Conservation (phyloP, 2,113 vertebrate species). For the Antechinus stuartii region DNA sequence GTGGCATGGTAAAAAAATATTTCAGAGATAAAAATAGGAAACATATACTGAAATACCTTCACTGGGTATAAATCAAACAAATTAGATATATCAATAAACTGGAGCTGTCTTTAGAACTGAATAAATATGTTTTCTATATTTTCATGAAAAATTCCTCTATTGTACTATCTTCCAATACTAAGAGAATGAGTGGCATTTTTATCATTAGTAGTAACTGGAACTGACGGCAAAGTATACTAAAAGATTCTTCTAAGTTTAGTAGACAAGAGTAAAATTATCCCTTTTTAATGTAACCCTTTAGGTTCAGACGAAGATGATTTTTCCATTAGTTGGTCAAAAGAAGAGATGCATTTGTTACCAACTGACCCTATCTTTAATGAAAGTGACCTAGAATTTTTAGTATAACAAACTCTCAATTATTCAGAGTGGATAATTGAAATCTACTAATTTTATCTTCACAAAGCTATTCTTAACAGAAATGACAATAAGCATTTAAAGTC, state of each 20-base stretch:
- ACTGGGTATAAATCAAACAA: neutral
- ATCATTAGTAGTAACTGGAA: neutral
- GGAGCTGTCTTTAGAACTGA: slow-evolving; percentile 20
- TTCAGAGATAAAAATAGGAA: slow-evolving; percentile 26
- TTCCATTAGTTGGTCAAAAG: slow-evolving; percentile 54
- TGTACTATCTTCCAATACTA: neutral
- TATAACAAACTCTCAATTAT: slow-evolving; percentile 74
- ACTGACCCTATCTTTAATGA: slow-evolving; percentile 41
- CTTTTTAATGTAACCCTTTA: slow-evolving; percentile 29
- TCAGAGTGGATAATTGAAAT: slow-evolving; percentile 24
- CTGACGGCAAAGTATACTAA: neutral
- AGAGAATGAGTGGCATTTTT: neutral
- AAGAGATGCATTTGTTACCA: slow-evolving; percentile 59
- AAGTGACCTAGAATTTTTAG: slow-evolving; percentile 57
- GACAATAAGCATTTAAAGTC: neutral
- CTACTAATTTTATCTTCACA: slow-evolving; percentile 26
- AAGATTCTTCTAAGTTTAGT: too few relatives aligned
- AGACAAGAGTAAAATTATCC: neutral
- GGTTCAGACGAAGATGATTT: slow-evolving; percentile 35
- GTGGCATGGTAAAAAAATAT: neutral
- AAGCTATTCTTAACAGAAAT: neutral
- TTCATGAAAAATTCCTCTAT: neutral
- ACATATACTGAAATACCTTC: neutral
- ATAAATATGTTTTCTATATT: neutral
- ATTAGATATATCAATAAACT: neutral